phyloP scores from a whole-genome alignment of 2,113 vertebrate species.

The Ornithorhynchus anatinus region DNA sequence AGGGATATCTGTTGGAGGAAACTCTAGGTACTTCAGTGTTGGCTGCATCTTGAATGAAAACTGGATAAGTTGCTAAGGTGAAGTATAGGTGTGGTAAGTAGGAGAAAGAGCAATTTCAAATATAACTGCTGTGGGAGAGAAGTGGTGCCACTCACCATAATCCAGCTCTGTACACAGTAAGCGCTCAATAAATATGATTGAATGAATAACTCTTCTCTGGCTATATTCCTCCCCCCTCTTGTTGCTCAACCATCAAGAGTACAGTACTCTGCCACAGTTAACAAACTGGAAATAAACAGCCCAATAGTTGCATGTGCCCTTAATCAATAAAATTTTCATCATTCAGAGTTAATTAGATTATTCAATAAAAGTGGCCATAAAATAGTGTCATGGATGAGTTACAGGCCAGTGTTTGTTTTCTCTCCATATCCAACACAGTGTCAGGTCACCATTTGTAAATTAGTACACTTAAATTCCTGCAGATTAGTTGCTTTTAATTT shows the following conservation, averaged over 20 bases:
- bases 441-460: constrained; percentile 37
- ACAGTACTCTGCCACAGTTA: neutral
- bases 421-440: constrained; percentile 14
- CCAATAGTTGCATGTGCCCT: neutral
- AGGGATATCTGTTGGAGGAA: neutral
- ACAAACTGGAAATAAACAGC: constrained; percentile 13
- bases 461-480: constrained; percentile 46
- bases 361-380: constrained; percentile 53
- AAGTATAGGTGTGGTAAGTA: constrained; percentile 15
- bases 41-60: constrained; percentile 18
- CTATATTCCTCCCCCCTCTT: neutral
- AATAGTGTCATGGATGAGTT: constrained; percentile 51
- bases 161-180: neutral
- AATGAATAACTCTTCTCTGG: constrained; percentile 8
- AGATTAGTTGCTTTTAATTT: constrained; percentile 54
- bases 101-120: constrained; percentile 31
- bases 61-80: constrained; percentile 18
- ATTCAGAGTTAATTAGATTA: constrained; percentile 55
- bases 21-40: neutral
- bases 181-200: too few species aligned
- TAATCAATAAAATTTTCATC: constrained; percentile 51
- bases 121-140: neutral
- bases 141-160: neutral
- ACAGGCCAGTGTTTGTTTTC: constrained; percentile 35
- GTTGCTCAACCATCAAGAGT: neutral